These are phyloP conservation scores for Chaetogeoica ovagalla DNA, from an alignment of 2,888 invertebrate genomes.

Conservation along the genomic window DNA sequence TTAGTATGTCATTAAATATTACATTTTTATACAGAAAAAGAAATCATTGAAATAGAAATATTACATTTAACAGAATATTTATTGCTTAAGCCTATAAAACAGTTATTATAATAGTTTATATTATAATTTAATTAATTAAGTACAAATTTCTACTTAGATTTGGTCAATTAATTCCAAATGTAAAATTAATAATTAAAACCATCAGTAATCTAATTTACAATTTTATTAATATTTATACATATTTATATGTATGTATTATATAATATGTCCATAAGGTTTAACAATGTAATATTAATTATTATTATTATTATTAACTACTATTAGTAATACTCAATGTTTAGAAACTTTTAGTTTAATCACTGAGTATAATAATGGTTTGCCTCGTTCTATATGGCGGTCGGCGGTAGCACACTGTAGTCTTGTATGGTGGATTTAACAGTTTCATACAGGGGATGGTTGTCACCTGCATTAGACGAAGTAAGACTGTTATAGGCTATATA, in stretches of 20 bases:
- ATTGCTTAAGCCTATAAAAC: conserved; percentile 48
- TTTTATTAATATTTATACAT: conserved; percentile 42
- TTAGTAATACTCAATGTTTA: background rate
- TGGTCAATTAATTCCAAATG: conserved; percentile 41
- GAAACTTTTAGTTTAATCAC: background rate
- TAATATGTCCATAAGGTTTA: conserved; percentile 34
- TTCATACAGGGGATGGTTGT: conserved; percentile 84
- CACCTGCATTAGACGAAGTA: conserved; percentile 64
- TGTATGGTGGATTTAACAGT: conserved; percentile 89
- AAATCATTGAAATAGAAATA: conserved; percentile 39
- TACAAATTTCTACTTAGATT: conserved; percentile 49
- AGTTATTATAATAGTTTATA: conserved; percentile 34
- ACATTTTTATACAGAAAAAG: conserved; percentile 15
- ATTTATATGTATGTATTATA: conserved; percentile 1
- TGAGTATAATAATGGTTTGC: background rate
- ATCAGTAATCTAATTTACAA: conserved; percentile 36
- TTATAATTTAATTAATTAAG: conserved; percentile 28
- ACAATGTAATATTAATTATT: conserved; percentile 30
- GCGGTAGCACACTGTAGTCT: conserved; percentile 87
- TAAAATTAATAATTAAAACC: conserved; percentile 35
- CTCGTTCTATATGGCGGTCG: conserved; percentile 62
- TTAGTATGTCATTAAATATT: conserved; percentile 25
- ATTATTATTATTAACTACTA: conserved; percentile 28
- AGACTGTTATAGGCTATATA: conserved; percentile 45
- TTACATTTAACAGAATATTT: conserved; percentile 48